Evolutionary conservation across 2,113 vertebrate genomes (phyloP).

Genomic region (Xenopus borealis): DNA sequence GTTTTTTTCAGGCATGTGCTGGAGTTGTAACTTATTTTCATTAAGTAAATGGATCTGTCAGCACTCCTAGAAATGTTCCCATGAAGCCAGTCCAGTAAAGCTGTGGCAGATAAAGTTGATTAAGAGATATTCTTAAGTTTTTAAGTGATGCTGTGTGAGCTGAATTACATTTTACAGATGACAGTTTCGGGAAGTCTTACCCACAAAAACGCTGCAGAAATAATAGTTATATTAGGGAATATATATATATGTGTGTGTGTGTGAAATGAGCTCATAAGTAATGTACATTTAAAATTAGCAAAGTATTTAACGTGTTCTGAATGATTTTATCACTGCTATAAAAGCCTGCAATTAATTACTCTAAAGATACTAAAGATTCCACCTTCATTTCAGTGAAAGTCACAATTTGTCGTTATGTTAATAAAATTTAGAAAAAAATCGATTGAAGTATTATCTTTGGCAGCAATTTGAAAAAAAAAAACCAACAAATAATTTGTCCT

Average conservation of each 20-base stretch:
- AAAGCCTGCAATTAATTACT: conserved; percentile 60
- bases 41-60: conserved; percentile 75
- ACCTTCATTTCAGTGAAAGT: conserved; percentile 37
- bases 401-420: conserved; percentile 43
- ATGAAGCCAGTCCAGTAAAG: conserved; percentile 75
- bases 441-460: conserved; percentile 34
- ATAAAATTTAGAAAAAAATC: conserved; percentile 37
- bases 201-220: conserved; percentile 57
- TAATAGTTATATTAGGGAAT: conserved; percentile 58
- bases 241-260: conserved; percentile 52
- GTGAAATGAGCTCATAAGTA: conserved; percentile 54
- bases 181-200: conserved; percentile 71
- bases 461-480: conserved; percentile 24
- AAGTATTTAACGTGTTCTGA: conserved; percentile 52
- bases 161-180: conserved; percentile 66
- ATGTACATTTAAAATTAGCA: conserved; percentile 65
- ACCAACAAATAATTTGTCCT: background rate
- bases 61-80: conserved; percentile 72
- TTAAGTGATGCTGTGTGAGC: conserved; percentile 63
- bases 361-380: conserved; percentile 28
- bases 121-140: conserved; percentile 68
- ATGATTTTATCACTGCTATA: conserved; percentile 48
- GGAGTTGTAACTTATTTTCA: conserved; percentile 60
- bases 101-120: conserved; percentile 73
- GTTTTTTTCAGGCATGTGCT: too few relatives aligned